Conservation (phyloP, 2,888 invertebrate genomes). For the Melikaiella ostensackeni region DNA sequence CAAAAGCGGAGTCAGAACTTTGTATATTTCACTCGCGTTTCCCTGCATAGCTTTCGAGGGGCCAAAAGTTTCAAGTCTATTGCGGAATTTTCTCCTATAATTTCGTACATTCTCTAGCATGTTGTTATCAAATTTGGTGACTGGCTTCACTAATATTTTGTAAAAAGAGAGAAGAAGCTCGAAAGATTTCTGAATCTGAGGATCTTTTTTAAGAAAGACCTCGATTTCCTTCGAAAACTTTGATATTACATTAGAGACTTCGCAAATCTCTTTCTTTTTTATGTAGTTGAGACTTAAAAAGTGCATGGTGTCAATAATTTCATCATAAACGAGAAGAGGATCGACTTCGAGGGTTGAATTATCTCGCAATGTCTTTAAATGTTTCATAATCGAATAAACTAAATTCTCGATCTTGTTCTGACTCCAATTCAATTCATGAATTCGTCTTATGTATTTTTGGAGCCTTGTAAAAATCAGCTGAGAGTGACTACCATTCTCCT, state of each 20-base stretch:
- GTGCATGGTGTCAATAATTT: conserved; percentile 31
- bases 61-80: background rate
- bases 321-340: conserved; percentile 11
- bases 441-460: conserved; percentile 12
- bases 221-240: background rate
- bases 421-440: conserved; percentile 13
- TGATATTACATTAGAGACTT: background rate
- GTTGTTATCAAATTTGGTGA: background rate
- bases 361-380: conserved; percentile 32
- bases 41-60: background rate
- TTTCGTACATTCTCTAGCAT: conserved; percentile 6
- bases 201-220: background rate
- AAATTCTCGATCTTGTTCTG: conserved; percentile 47
- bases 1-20: conserved; percentile 44
- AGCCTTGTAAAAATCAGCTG: background rate
- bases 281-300: background rate
- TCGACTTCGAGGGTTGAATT: conserved; percentile 5
- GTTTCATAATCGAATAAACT: conserved; percentile 45
- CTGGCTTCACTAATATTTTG: background rate
- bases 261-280: background rate
- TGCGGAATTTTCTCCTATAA: conserved; percentile 3
- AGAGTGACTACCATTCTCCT: background rate
- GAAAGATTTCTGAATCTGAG: background rate
- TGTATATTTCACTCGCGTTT: conserved; percentile 15
- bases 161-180: conserved; percentile 6